A percentile compares a stretch with the other conserved stretches of the same genome.
phyloP scores from a whole-genome alignment of 1,140 invertebrate species.

The fruit fly (Drosophila melanogaster) region DNA sequence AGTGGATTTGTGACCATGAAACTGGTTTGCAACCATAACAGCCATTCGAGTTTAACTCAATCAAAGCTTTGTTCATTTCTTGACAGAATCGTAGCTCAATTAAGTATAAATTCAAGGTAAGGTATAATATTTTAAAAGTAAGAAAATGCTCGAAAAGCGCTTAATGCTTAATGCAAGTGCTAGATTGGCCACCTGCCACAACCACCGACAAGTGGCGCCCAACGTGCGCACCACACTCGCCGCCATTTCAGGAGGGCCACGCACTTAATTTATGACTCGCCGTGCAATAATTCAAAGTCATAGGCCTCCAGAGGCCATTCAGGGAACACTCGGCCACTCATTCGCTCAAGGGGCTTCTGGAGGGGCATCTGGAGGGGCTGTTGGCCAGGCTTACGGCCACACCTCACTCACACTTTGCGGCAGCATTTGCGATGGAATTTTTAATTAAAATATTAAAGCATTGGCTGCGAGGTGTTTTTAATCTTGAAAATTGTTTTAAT shows the following conservation, averaged over 20 bases:
- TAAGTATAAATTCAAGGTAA: too few species aligned
- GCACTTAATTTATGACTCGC: slow-evolving; percentile 79
- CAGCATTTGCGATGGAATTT: slow-evolving; percentile 61
- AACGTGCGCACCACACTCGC: background rate
- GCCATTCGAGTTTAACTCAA: too few species aligned
- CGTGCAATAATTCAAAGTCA: slow-evolving; percentile 82
- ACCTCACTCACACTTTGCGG: slow-evolving; percentile 12
- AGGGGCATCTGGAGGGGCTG: slow-evolving; percentile 6
- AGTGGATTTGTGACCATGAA: background rate
- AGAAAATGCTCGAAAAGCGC: background rate
- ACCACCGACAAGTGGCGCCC: background rate
- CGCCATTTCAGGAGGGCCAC: slow-evolving; percentile 25
- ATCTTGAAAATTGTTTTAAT: slow-evolving; percentile 83
- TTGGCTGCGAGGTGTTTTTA: slow-evolving; percentile 77
- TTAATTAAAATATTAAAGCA: slow-evolving; percentile 83
- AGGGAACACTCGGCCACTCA: slow-evolving; percentile 63
- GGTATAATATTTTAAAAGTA: slow-evolving; percentile 2
- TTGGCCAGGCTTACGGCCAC: slow-evolving; percentile 24
- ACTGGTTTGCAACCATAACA: too few species aligned
- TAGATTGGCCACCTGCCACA: slow-evolving; percentile 26
- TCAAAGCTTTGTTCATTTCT: too few species aligned
- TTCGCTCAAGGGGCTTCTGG: slow-evolving; percentile 42
- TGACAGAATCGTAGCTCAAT: too few species aligned
- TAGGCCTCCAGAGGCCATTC: slow-evolving; percentile 77
- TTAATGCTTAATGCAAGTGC: slow-evolving; percentile 2